Base-by-base conservation (phyloP, 2,888 invertebrate genomes). In the Apeira syringaria region DNA sequence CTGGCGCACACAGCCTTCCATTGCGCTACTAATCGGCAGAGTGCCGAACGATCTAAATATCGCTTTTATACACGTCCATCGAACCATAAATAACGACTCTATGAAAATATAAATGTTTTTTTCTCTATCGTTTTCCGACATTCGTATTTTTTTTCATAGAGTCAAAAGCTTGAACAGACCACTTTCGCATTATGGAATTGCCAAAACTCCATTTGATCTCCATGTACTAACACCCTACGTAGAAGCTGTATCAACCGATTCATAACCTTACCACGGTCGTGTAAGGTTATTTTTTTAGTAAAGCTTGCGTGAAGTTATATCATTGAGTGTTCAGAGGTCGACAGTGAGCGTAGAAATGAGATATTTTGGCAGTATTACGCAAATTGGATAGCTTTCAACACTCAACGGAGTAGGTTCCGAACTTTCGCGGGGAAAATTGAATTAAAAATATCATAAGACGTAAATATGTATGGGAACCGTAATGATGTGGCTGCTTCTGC, bases 351-450 rank as follows among this genome's bases (percentile, higher is more conserved):
- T 85, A 89, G 89, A 89, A 89, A 89, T 89, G 88, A 89, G 89
- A 89, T 89, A 89, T 89, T 89, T 89, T 87, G 89, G 86, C 80
- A 88, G 89, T 89, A 89, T 89, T 89, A 89, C 87, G 88, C 88
- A 89, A 89, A 89, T 89, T 89, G 89, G 89, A 89, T 89, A 88
- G 89, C 89, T 89, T 89, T 89, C 89, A 87, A 89, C 89, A 89
- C 89, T 89, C 89, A 80, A 84, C 88, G 82, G 80, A 86, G 88
- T 88, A 87, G 81, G 85, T 86, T 88, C 80, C 79, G 83, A 89
- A 89, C 80, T 89, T 88, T 88, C 80, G 86, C 76, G 80, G 78
- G 80, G 80, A 78, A 86, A 86, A 89, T 89, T 88, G 88, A 89
- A 89, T 89, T 89, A 89, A 89, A 89, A 88, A 89, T 88, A 87